Percentiles rank a stretch among this genome's conserved stretches.
Conservation (phyloP, 2,888 invertebrate genomes). For the Heteromyza rotundicornis region DNA sequence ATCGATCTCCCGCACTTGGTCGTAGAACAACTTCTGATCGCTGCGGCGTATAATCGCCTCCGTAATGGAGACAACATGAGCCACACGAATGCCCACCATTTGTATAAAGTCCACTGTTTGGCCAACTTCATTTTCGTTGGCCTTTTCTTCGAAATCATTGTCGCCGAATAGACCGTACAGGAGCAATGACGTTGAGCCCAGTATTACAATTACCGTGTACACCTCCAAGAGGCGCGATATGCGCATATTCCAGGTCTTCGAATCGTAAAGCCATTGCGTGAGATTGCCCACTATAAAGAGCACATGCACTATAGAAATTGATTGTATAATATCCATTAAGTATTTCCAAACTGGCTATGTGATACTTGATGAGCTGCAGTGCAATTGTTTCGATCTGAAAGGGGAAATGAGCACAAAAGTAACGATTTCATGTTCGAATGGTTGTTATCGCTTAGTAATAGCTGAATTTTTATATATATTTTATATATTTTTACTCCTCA, state of each 20-base stretch:
- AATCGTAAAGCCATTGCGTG: constrained; percentile 39
- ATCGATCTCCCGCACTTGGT: constrained; percentile 51
- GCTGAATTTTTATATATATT: too few species aligned
- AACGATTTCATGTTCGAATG: too few species aligned
- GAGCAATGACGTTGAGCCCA: constrained; percentile 32
- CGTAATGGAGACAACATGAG: constrained; percentile 45
- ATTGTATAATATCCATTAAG: too few species aligned
- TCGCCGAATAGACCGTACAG: constrained; percentile 40
- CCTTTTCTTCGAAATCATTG: constrained; percentile 17
- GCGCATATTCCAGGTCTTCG: constrained; percentile 30
- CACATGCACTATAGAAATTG: constrained; percentile 35
- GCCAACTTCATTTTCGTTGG: constrained; percentile 37
- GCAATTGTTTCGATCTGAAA: too few species aligned
- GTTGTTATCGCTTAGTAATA: too few species aligned
- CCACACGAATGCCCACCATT: constrained; percentile 51
- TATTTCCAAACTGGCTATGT: constrained; percentile 44
- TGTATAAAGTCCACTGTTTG: constrained; percentile 54
- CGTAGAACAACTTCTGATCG: constrained; percentile 36
- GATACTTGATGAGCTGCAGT: too few species aligned
- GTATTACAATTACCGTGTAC: constrained; percentile 38
- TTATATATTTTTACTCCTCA: too few species aligned
- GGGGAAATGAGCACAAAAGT: too few species aligned
- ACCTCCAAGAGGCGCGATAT: constrained; percentile 39
- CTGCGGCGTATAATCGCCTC: constrained; percentile 47
- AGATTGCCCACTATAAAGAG: constrained; percentile 42